Conservation (phyloP, 2,113 vertebrate species). For the Rhinichthys klamathensis region DNA sequence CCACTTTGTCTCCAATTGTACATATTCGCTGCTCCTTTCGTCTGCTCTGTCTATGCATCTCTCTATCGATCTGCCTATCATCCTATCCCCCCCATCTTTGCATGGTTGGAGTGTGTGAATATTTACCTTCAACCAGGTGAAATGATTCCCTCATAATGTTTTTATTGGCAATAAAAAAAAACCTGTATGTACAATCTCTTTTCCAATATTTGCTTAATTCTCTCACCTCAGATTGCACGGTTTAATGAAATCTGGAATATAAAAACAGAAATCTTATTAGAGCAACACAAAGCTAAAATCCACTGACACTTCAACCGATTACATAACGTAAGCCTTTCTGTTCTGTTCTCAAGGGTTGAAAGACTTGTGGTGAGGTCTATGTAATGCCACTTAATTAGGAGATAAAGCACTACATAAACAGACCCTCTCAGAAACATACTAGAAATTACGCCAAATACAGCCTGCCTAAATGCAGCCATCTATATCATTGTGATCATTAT, state of each 20-base stretch:
- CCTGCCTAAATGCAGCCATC: not conserved
- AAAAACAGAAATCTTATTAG: conserved; percentile 72
- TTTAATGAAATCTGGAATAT: conserved; percentile 75
- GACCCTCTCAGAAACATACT: not conserved
- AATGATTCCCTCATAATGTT: conserved; percentile 70
- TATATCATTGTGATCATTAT: not conserved
- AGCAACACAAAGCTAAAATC: conserved; percentile 66
- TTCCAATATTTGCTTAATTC: conserved; percentile 75
- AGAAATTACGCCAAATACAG: not conserved
- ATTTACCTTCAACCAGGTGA: conserved; percentile 68
- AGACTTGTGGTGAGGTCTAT: conserved; percentile 66
- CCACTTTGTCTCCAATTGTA: conserved; percentile 38
- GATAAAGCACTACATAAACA: conserved; percentile 60
- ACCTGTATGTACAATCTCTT: conserved; percentile 34
- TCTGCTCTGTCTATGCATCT: conserved; percentile 7
- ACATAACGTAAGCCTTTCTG: conserved; percentile 63
- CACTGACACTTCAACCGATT: conserved; percentile 68
- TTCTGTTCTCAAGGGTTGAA: conserved; percentile 44
- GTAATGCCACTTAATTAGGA: conserved; percentile 75
- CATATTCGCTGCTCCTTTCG: conserved; percentile 32
- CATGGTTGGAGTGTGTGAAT: conserved; percentile 43
- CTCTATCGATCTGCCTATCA: conserved; percentile 37
- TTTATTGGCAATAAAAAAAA: conserved; percentile 67
- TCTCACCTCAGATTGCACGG: conserved; percentile 61
- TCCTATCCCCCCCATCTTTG: not conserved